Percentiles rank a stretch among this genome's conserved stretches.
phyloP scores from a whole-genome alignment of 92 coral and sea anemone genomes.

The Galaxea fascicularis region DNA sequence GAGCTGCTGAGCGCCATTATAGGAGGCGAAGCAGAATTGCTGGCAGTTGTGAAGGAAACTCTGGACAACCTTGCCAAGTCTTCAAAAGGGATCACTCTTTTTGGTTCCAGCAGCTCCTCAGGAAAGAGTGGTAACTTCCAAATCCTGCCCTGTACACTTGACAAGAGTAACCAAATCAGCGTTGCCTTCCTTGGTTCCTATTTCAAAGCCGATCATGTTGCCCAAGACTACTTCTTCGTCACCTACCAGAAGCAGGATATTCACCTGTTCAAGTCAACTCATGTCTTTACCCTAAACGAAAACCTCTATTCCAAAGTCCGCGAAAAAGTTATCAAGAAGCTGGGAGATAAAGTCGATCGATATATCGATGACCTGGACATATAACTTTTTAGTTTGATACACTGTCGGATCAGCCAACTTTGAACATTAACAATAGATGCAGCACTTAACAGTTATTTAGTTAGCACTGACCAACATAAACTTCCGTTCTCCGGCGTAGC shows the following conservation, averaged over 20 bases:
- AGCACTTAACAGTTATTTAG: background rate
- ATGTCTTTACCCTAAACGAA: conserved; percentile 51
- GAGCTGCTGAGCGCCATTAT: conserved; percentile 28
- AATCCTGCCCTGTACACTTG: conserved; percentile 50
- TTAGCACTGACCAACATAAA: background rate
- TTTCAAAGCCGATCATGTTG: conserved; percentile 29
- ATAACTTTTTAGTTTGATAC: background rate
- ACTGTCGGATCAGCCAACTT: background rate
- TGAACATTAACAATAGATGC: background rate
- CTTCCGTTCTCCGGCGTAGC: too few species aligned
- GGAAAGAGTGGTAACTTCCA: conserved; percentile 38
- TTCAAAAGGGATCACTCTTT: conserved; percentile 27
- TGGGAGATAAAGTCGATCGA: conserved; percentile 21
- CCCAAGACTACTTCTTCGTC: conserved; percentile 40
- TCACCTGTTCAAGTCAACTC: conserved; percentile 21
- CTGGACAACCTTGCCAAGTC: conserved; percentile 15
- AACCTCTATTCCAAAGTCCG: conserved; percentile 41
- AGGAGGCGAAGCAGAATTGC: conserved; percentile 31
- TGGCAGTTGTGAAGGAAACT: conserved; percentile 26
- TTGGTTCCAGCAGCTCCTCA: conserved; percentile 24
- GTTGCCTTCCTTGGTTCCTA: conserved; percentile 35
- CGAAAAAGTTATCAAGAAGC: conserved; percentile 29
- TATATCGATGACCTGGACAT: background rate
- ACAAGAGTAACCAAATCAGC: conserved; percentile 41
- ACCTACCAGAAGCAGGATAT: conserved; percentile 8